Conservation (phyloP, 2,797 vertebrate species). For the Emys orbicularis region DNA sequence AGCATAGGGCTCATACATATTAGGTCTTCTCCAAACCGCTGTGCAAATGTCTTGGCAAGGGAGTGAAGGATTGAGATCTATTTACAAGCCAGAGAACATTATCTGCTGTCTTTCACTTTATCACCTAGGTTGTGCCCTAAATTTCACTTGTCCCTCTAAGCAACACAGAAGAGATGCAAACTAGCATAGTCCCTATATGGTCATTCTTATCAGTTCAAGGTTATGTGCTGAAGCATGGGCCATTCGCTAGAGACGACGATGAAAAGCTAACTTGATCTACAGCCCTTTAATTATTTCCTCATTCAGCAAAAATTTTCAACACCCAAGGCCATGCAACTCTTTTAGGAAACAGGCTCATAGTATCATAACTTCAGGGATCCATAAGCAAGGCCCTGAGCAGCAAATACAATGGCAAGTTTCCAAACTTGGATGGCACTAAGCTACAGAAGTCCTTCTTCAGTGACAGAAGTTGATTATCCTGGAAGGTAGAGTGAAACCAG, state of each 20-base stretch:
- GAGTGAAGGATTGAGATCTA: not conserved
- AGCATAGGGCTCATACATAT: not conserved
- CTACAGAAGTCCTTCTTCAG: accelerated
- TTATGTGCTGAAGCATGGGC: not conserved
- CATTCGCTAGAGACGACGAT: not conserved
- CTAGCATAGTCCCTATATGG: accelerated
- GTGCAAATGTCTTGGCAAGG: not conserved
- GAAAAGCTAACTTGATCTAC: not conserved
- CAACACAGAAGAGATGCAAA: not conserved
- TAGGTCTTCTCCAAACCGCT: not conserved
- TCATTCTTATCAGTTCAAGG: not conserved
- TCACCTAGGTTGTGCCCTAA: accelerated
- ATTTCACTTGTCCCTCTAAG: accelerated
- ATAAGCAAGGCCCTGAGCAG: not conserved
- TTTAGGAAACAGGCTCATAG: not conserved
- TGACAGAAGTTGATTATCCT: accelerated
- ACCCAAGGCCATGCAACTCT: accelerated
- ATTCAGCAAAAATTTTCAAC: not conserved
- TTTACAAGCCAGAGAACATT: not conserved
- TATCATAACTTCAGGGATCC: not conserved
- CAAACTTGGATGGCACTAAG: accelerated
- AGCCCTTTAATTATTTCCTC: not conserved
- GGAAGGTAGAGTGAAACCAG: not conserved
- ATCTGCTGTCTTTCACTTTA: accelerated
- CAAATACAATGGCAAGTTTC: not conserved